These are phyloP conservation scores for Drosophila pullipes DNA, from an alignment of 2,888 invertebrate genomes.

Conservation along the genomic window DNA sequence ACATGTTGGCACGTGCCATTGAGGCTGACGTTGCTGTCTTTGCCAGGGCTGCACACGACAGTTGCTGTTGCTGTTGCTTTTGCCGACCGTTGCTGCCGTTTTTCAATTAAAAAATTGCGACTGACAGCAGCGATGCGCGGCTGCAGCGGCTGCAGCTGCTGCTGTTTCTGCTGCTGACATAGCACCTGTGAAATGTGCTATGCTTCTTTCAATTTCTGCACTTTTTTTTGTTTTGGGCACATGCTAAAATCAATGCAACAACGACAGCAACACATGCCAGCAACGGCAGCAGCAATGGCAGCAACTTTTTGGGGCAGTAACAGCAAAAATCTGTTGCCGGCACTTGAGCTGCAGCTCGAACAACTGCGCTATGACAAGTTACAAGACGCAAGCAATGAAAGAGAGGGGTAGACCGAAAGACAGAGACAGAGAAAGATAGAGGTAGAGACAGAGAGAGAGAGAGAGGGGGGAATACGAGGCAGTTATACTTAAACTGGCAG, in stretches of 20 bases:
- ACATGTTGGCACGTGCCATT: conserved; percentile 78
- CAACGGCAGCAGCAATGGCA: conserved; percentile 26
- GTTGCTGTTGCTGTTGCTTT: conserved; percentile 54
- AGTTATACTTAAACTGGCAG: conserved; percentile 57
- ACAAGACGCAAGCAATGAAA: conserved; percentile 53
- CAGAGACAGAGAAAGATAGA: not conserved
- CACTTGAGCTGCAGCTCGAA: conserved; percentile 76
- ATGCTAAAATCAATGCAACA: conserved; percentile 55
- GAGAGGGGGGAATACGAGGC: conserved; percentile 2
- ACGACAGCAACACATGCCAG: conserved; percentile 70
- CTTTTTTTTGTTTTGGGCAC: conserved; percentile 21
- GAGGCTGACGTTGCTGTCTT: conserved; percentile 51
- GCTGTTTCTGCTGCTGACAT: conserved; percentile 33
- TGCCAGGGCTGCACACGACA: conserved; percentile 50
- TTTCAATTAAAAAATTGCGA: conserved; percentile 84
- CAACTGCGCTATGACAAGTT: conserved; percentile 76
- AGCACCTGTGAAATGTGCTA: conserved; percentile 57
- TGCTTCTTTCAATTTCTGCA: conserved; percentile 25
- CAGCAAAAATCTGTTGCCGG: conserved; percentile 76
- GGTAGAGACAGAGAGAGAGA: not conserved
- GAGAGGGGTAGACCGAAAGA: not conserved
- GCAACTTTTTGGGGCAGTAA: conserved; percentile 55
- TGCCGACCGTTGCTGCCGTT: conserved; percentile 70
- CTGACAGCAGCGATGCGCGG: conserved; percentile 83
- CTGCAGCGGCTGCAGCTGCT: conserved; percentile 69